Evolutionary conservation across 2,113 vertebrate species (phyloP).

Genomic region (Salvelinus namaycush): DNA sequence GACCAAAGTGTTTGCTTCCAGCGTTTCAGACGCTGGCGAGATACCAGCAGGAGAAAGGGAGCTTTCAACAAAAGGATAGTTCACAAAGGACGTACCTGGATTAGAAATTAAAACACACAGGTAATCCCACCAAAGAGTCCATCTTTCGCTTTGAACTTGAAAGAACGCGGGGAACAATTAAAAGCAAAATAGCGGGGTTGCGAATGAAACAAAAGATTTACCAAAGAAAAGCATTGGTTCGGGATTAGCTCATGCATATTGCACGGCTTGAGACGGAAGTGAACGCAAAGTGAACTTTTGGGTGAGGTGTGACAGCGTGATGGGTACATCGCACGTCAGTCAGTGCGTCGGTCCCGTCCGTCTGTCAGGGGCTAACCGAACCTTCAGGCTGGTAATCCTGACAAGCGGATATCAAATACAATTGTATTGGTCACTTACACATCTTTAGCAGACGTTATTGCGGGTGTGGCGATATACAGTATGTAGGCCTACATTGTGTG

Average conservation of each 20-base stretch:
- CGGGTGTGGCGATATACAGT: too few species aligned
- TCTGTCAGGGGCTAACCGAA: too few species aligned
- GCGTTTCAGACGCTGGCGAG: slow-evolving; percentile 51
- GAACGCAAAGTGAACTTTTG: too few species aligned
- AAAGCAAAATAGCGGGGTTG: slow-evolving; percentile 59
- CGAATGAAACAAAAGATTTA: slow-evolving; percentile 59
- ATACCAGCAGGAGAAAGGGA: slow-evolving; percentile 35
- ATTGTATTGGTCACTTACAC: too few species aligned
- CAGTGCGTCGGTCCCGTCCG: too few species aligned
- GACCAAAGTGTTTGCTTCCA: slow-evolving; percentile 44
- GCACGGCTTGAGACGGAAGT: slow-evolving; percentile 38
- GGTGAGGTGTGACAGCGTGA: too few species aligned
- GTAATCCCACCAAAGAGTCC: slow-evolving; percentile 72
- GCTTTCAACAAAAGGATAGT: slow-evolving; percentile 51
- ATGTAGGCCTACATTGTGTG: too few species aligned
- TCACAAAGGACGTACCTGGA: slow-evolving; percentile 74
- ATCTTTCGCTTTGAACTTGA: slow-evolving; percentile 78
- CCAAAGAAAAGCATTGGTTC: slow-evolving; percentile 52
- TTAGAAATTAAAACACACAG: slow-evolving; percentile 61
- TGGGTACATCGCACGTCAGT: too few species aligned
- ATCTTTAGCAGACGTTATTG: too few species aligned
- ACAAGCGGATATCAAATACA: too few species aligned
- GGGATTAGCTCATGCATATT: slow-evolving; percentile 50
- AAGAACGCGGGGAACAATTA: slow-evolving; percentile 72
- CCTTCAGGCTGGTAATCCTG: too few species aligned